Base-by-base conservation (phyloP, 1,140 invertebrate species). In the Trichomalopsis sarcophagae region DNA sequence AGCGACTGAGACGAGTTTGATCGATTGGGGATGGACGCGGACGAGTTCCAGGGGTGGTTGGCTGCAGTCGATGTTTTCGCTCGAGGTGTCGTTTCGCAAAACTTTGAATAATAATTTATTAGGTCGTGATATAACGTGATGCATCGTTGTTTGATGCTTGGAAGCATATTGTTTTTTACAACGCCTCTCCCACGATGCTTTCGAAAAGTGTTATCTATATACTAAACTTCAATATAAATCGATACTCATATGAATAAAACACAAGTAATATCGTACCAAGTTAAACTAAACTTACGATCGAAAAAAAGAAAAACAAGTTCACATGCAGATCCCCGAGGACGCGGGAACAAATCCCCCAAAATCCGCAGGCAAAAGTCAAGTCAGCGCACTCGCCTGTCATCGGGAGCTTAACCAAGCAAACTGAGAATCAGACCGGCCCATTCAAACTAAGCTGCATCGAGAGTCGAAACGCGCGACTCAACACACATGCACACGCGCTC, bases 71-170 rank as follows among this genome's bases (percentile, higher is more conserved):
- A 21, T 62, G 55, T 62, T 62, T 62, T 62, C 0, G 55, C 21
- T 62, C 55, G 55, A 62, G 21, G 21, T 62, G 55, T 62, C 55
- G 21, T n/a, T 44, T 36, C 10, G 44, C 44, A 74, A 74, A 74
- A 5, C 73, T 74, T 74, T 74, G 73, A 74, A 74, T 74, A 74
- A 74, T 74, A 74, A 74, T 74, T 74, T 71, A 71, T 71, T 71
- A 71, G 30, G 27, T 62, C n/a, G 17, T 10, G 5, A n/a, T n/a
- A 62, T 62, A 62, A 62, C 40, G 40, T 62, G 47, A 50, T 62
- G 55, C n/a, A 62, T 62, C 69, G 27, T 10, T 71, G 23, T 33
- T 13, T 33, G 10, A 10, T 71, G 55, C 2, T n/a, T 21, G 3
- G 6, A 4, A 62, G 55, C 17, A 62, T 17, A 7, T 1, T 62